A percentile compares a stretch with the other conserved stretches of the same genome.
These are phyloP conservation scores for Onychostruthus taczanowskii DNA, from an alignment of 2,113 vertebrate genomes.

Conservation along the genomic window DNA sequence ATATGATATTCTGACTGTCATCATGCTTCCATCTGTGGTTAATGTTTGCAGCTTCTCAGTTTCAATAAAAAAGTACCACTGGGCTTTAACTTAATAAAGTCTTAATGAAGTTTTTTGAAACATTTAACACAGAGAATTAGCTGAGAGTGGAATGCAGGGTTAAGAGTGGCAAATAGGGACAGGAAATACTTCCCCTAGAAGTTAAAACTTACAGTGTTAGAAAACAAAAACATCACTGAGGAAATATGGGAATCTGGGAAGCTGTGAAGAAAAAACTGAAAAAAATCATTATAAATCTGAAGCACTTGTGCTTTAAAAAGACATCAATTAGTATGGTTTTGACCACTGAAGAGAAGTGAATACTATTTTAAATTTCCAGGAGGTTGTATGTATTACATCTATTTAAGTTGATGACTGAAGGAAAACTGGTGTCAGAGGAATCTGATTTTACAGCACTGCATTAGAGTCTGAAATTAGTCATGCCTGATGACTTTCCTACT, in stretches of 20 bases:
- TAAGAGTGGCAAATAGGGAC: neutral
- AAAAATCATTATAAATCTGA: neutral
- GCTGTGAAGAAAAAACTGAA: neutral
- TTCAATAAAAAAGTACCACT: neutral
- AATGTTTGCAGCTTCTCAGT: neutral
- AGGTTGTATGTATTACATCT: neutral
- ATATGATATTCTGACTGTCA: neutral
- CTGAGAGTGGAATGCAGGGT: accelerated
- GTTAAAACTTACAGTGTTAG: neutral
- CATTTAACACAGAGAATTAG: neutral
- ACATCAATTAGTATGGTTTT: neutral
- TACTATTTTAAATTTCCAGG: neutral
- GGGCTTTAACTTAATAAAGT: neutral
- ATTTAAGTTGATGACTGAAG: neutral
- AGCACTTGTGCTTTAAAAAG: neutral
- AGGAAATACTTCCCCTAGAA: neutral
- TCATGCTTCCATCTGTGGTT: neutral
- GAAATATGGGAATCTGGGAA: neutral
- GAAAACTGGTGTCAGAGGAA: neutral
- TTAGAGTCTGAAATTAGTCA: neutral
- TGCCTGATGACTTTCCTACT: neutral
- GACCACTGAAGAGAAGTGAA: neutral
- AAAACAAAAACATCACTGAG: neutral
- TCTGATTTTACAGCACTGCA: neutral
- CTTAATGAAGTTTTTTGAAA: neutral